A percentile compares a stretch with the other conserved stretches of the same genome.
phyloP scores from a whole-genome alignment of 2,888 invertebrate species.

The Diaperis boleti region DNA sequence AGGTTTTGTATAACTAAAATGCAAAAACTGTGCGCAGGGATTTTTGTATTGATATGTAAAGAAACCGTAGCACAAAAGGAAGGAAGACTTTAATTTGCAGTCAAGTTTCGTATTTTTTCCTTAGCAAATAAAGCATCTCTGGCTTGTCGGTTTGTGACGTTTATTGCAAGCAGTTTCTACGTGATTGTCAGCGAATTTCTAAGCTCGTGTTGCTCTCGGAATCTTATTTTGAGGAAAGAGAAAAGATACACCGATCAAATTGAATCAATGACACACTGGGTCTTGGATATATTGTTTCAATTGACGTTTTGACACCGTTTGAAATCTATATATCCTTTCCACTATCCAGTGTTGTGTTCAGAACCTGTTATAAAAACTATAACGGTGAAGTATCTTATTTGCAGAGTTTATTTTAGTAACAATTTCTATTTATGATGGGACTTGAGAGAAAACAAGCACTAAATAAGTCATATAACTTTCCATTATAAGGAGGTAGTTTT shows the following conservation, averaged over 20 bases:
- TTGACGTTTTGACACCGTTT: slow-evolving; percentile 44
- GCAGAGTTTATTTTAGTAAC: too few species aligned
- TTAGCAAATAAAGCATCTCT: slow-evolving; percentile 45
- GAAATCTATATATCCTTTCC: slow-evolving; percentile 39
- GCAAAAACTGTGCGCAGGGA: slow-evolving; percentile 6
- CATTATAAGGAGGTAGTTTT: too few species aligned
- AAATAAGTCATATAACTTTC: too few species aligned
- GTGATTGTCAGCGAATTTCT: slow-evolving; percentile 48
- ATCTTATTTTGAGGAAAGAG: slow-evolving; percentile 39
- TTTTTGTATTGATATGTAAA: slow-evolving; percentile 20
- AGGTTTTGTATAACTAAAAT: slow-evolving; percentile 9
- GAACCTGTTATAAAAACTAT: slow-evolving; percentile 28
- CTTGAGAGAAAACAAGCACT: too few species aligned
- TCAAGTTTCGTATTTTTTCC: slow-evolving; percentile 38
- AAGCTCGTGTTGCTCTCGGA: slow-evolving; percentile 41
- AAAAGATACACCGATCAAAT: slow-evolving; percentile 46
- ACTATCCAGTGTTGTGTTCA: slow-evolving; percentile 20
- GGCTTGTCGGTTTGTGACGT: slow-evolving; percentile 46
- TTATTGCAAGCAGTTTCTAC: slow-evolving; percentile 48
- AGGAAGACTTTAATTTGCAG: slow-evolving; percentile 40
- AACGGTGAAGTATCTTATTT: neutral
- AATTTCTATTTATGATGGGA: too few species aligned
- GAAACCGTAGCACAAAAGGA: slow-evolving; percentile 24
- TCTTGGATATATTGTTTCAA: slow-evolving; percentile 41
- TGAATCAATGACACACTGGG: slow-evolving; percentile 45